Conservation (phyloP, 2,113 vertebrate genomes). For the Dryoscopus gambensis region DNA sequence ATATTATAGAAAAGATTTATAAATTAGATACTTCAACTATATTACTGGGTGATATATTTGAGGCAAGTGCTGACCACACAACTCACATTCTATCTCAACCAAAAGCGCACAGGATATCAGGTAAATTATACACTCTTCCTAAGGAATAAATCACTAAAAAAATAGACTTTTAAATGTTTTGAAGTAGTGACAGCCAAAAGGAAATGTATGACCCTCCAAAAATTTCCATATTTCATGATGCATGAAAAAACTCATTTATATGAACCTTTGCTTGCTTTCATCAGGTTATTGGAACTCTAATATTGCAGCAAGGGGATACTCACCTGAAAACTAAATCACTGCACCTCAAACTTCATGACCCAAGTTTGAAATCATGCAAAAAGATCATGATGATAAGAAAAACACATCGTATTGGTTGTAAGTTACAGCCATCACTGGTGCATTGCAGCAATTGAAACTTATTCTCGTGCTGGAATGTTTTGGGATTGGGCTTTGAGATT, state of each 20-base stretch:
- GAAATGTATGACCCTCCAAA: neutral
- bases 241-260: neutral
- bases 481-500: neutral
- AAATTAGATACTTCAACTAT: neutral
- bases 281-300: neutral
- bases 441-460: neutral
- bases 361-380: neutral
- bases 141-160: neutral
- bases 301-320: neutral
- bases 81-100: neutral
- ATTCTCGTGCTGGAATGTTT: neutral
- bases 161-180: neutral
- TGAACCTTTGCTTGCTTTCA: neutral
- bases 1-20: neutral
- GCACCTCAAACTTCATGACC: neutral
- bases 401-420: fast-evolving
- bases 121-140: neutral
- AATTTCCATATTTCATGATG: neutral
- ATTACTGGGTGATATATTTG: neutral
- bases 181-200: neutral
- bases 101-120: neutral
- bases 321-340: neutral
- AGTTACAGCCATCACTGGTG: fast-evolving
- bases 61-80: neutral
- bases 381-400: neutral